Conservation (phyloP, 1,140 invertebrate genomes). For the Notospermus geniculatus region DNA sequence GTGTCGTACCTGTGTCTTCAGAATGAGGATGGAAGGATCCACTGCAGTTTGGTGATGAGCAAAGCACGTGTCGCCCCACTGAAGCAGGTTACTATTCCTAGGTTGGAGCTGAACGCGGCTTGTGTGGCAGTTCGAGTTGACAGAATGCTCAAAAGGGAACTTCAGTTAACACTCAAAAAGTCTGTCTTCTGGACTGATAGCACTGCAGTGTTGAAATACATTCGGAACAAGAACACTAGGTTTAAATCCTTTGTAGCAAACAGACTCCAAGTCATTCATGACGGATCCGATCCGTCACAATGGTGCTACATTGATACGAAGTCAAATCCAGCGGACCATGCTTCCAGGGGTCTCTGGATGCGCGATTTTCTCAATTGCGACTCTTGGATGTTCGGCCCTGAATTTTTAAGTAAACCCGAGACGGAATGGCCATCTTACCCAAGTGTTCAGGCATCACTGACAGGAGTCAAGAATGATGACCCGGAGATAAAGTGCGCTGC, state of each 20-base stretch:
- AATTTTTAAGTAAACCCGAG: neutral
- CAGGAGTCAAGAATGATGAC: too few species aligned
- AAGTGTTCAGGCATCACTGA: neutral
- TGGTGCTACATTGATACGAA: slow-evolving; percentile 2
- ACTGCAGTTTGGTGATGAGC: neutral
- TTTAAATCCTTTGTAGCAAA: neutral
- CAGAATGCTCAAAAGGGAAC: slow-evolving; percentile 6
- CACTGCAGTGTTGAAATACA: too few species aligned
- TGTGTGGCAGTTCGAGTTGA: neutral
- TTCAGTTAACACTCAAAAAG: slow-evolving; percentile 3
- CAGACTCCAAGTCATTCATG: too few species aligned
- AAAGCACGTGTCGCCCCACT: slow-evolving; percentile 15
- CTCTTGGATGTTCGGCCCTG: neutral
- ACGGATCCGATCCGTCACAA: neutral
- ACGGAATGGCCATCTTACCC: neutral
- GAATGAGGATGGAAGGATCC: slow-evolving; percentile 1
- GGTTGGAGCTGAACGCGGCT: slow-evolving; percentile 15
- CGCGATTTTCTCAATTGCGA: neutral
- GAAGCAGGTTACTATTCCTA: slow-evolving; percentile 8
- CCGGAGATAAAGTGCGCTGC: too few species aligned
- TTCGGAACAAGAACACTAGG: neutral
- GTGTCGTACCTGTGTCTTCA: slow-evolving; percentile 1
- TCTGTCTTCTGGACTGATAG: slow-evolving; percentile 7
- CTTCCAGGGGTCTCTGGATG: too few species aligned
- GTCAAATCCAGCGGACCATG: too few species aligned